A percentile compares a stretch with the other conserved stretches of the same genome.
Evolutionary conservation across 2,113 vertebrate genomes (phyloP).

Genomic region (Hypomesus transpacificus): DNA sequence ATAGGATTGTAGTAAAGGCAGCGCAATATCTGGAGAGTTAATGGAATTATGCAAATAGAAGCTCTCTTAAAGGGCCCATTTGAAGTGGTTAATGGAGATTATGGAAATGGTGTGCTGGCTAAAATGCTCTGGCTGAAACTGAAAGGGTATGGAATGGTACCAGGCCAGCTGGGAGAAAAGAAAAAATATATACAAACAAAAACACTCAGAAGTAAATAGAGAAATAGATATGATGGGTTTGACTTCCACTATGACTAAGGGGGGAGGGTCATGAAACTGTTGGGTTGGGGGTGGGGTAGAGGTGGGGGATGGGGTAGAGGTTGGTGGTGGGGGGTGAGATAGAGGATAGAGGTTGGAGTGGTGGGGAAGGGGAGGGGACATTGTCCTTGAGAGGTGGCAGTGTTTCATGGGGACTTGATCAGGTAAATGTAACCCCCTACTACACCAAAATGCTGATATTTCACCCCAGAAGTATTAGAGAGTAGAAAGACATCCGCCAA

Average conservation of each 20-base stretch:
- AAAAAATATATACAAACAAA: constrained; percentile 40
- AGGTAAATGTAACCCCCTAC: not conserved
- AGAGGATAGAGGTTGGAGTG: constrained; percentile 6
- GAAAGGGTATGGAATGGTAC: constrained; percentile 55
- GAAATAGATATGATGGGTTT: constrained; percentile 3
- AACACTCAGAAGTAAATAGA: constrained; percentile 28
- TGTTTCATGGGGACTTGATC: not conserved
- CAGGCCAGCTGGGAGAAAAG: constrained; percentile 23
- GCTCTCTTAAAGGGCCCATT: constrained; percentile 67
- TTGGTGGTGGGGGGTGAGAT: constrained; percentile 24
- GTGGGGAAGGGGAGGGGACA: not conserved
- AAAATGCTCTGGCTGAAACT: constrained; percentile 58
- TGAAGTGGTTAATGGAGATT: constrained; percentile 79
- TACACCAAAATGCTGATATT: not conserved
- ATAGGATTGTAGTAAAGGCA: constrained; percentile 52
- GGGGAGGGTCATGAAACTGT: not conserved
- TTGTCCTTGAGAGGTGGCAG: constrained; percentile 1
- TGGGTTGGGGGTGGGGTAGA: constrained; percentile 24
- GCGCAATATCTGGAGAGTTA: constrained; percentile 65
- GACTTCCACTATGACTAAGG: not conserved
- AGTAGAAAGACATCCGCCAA: not conserved
- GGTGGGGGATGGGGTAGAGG: constrained; percentile 32
- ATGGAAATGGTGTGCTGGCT: constrained; percentile 68
- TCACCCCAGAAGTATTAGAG: not conserved
- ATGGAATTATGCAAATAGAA: constrained; percentile 77